Conservation (phyloP, 64 coral and sea anemone genomes). For the Montipora sp. region DNA sequence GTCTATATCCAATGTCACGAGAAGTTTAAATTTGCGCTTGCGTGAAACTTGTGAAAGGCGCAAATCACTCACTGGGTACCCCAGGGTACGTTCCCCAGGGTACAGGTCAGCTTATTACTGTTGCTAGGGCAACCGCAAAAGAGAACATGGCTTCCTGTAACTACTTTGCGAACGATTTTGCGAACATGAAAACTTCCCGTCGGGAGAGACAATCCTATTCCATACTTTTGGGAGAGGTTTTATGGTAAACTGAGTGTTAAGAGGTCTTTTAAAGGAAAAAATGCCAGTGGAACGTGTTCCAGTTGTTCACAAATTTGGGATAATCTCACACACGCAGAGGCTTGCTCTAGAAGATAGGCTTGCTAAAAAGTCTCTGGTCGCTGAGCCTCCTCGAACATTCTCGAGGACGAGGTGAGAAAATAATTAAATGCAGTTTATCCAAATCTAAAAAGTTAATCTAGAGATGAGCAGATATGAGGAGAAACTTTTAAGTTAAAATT, state of each 20-base stretch:
- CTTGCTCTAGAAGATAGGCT: slow-evolving; percentile 82
- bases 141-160: slow-evolving; percentile 2
- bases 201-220: too few relatives aligned
- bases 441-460: not conserved
- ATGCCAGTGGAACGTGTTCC: slow-evolving; percentile 90
- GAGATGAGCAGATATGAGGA: too few relatives aligned
- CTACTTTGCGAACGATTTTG: not conserved
- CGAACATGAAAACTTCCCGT: too few relatives aligned
- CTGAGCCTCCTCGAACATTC: slow-evolving; percentile 55
- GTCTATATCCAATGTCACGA: too few relatives aligned
- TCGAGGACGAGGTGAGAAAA: slow-evolving; percentile 69
- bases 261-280: not conserved
- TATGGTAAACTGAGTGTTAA: not conserved
- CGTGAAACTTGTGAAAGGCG: too few relatives aligned
- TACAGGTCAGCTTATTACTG: not conserved
- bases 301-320: slow-evolving; percentile 98
- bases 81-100: not conserved
- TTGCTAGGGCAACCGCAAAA: slow-evolving; percentile 16
- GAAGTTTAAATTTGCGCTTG: too few relatives aligned
- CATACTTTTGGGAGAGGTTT: too few relatives aligned
- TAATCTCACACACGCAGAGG: slow-evolving; percentile 95
- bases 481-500: too few relatives aligned
- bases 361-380: slow-evolving; percentile 60
- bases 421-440: not conserved
- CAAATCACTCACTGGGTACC: too few relatives aligned